Percentiles rank a stretch among this genome's conserved stretches.
These are phyloP conservation scores for Criorhina ranunculi DNA, from an alignment of 2,888 invertebrate species.

Conservation along the genomic window DNA sequence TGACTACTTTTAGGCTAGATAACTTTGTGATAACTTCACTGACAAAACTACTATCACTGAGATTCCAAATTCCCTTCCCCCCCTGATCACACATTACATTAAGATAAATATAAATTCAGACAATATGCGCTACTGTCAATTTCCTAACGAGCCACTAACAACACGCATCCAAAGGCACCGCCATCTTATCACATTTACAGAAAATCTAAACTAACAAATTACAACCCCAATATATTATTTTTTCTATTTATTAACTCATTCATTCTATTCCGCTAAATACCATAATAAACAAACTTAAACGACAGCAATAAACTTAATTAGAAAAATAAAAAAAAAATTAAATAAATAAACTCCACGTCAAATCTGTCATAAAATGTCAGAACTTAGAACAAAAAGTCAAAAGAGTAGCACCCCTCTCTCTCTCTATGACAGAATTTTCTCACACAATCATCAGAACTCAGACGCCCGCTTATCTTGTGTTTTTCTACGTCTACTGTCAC, in stretches of 20 bases:
- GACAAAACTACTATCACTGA: too few relatives aligned
- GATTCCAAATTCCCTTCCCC: too few relatives aligned
- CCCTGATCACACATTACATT: too few relatives aligned
- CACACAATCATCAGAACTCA: conserved; percentile 36
- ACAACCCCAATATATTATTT: conserved; percentile 20
- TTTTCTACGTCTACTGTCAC: conserved; percentile 30
- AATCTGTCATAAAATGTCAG: conserved; percentile 31
- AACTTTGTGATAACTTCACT: too few relatives aligned
- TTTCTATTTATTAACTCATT: conserved; percentile 22
- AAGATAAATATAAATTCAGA: too few relatives aligned
- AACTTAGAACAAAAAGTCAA: neutral
- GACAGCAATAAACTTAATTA: conserved; percentile 48
- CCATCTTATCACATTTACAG: neutral
- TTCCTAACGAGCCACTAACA: too few relatives aligned
- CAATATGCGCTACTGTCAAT: too few relatives aligned
- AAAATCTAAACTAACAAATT: neutral
- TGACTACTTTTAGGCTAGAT: too few relatives aligned
- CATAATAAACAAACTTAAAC: conserved; percentile 44
- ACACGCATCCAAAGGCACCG: neutral
- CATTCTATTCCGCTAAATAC: conserved; percentile 25
- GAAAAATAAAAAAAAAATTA: conserved; percentile 7
- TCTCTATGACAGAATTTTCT: conserved; percentile 33
- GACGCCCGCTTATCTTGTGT: conserved; percentile 34
- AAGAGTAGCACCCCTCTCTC: neutral
- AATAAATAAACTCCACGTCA: neutral